Percentiles rank a stretch among this genome's conserved stretches.
phyloP scores from a whole-genome alignment of 2,113 vertebrate genomes.

The Mesitornis unicolor region DNA sequence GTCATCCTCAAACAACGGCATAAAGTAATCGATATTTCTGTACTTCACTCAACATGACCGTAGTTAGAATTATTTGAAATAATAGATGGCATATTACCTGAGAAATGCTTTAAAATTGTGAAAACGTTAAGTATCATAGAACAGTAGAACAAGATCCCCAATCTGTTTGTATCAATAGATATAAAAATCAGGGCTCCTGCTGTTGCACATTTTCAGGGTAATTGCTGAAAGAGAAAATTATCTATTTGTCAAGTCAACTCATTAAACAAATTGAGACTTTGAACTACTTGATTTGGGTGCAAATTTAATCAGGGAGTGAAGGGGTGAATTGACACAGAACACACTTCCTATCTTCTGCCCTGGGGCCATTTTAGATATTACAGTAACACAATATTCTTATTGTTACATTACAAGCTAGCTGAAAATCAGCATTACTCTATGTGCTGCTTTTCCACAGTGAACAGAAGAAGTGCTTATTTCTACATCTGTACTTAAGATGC shows the following conservation, averaged over 20 bases:
- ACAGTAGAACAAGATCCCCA: neutral
- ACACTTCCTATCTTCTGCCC: neutral
- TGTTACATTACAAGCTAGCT: neutral
- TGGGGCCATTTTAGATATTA: neutral
- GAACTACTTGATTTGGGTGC: conserved; percentile 4
- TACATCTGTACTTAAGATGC: neutral
- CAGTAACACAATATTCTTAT: neutral
- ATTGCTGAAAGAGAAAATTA: neutral
- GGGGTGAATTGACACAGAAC: neutral
- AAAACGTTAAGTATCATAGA: neutral
- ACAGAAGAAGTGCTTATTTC: neutral
- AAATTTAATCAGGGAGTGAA: conserved; percentile 23
- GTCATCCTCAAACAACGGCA: neutral
- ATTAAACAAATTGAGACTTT: conserved; percentile 40
- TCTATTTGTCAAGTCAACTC: neutral
- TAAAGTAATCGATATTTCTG: neutral
- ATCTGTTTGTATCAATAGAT: neutral
- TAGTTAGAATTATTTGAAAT: neutral
- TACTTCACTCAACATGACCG: neutral
- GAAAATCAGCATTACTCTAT: neutral
- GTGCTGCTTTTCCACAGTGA: neutral
- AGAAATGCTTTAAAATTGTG: neutral
- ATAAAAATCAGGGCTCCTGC: neutral
- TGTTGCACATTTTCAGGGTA: neutral
- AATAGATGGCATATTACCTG: neutral